Percentiles rank a stretch among this genome's conserved stretches.
These are phyloP conservation scores for Nomada hirtipes DNA, from an alignment of 2,888 invertebrate genomes.

Conservation along the genomic window DNA sequence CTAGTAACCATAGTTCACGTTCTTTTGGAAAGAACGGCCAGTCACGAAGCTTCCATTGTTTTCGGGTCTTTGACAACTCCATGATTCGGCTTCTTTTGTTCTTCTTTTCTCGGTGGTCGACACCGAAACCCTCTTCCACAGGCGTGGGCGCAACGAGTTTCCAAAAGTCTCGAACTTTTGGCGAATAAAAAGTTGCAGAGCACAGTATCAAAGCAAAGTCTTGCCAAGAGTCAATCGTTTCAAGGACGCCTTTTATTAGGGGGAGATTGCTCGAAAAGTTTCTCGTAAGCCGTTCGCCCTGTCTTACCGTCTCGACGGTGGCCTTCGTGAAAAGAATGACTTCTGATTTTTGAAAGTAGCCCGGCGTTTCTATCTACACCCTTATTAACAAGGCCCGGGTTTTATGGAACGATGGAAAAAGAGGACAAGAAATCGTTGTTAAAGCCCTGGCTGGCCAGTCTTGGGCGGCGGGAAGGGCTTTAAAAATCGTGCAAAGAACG, in stretches of 20 bases:
- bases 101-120: slow-evolving; percentile 38
- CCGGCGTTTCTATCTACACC: neutral
- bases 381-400: too few relatives aligned
- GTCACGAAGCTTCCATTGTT: slow-evolving; percentile 34
- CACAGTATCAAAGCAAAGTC: slow-evolving; percentile 44
- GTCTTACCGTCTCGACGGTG: neutral
- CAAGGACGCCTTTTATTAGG: slow-evolving; percentile 45
- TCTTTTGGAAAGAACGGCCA: neutral
- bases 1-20: neutral
- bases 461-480: neutral
- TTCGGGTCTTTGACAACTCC: slow-evolving; percentile 47
- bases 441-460: too few relatives aligned
- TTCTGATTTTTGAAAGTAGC: slow-evolving; percentile 3
- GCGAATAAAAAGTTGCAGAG: slow-evolving; percentile 39
- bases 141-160: slow-evolving; percentile 15
- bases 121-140: slow-evolving; percentile 59
- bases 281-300: slow-evolving; percentile 29
- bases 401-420: neutral
- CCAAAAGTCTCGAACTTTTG: slow-evolving; percentile 55
- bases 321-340: neutral
- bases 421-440: neutral
- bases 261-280: slow-evolving; percentile 46
- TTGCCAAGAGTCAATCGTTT: slow-evolving; percentile 47
- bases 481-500: neutral
- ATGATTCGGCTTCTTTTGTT: neutral